A percentile compares a stretch with the other conserved stretches of the same genome.
Conservation (phyloP, 2,113 vertebrate genomes). For the Todiramphus saurophagus region DNA sequence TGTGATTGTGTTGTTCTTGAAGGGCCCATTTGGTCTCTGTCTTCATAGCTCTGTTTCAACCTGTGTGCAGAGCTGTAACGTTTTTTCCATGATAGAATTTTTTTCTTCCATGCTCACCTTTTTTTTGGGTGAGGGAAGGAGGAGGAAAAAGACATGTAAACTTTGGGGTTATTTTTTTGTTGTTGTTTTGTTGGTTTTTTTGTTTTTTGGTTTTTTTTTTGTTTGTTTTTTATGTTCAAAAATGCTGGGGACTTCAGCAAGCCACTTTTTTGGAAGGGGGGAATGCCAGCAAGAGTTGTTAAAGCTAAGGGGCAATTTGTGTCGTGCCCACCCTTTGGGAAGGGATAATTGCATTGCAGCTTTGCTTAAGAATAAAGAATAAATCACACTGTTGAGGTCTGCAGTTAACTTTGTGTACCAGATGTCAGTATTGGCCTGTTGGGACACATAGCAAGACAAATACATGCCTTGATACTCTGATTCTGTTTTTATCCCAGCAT, state of each 20-base stretch:
- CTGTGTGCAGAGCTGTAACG: background rate
- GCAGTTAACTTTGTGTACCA: background rate
- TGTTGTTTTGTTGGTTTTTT: background rate
- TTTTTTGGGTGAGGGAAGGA: background rate
- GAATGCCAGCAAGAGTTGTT: background rate
- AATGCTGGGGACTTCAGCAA: background rate
- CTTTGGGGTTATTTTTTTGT: too few relatives aligned
- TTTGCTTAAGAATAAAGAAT: background rate
- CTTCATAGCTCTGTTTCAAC: background rate
- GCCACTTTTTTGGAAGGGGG: too few relatives aligned
- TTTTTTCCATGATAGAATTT: background rate
- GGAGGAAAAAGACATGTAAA: background rate
- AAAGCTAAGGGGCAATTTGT: background rate
- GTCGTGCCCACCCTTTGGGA: background rate
- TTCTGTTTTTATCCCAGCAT: background rate
- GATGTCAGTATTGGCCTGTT: conserved; percentile 12
- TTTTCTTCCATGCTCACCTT: background rate
- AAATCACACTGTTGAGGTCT: background rate
- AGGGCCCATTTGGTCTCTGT: background rate
- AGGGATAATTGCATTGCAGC: background rate
- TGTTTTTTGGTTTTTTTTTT: background rate
- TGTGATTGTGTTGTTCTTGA: background rate
- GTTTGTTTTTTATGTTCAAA: background rate
- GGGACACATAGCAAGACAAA: background rate
- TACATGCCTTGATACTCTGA: background rate